Evolutionary conservation across 2,797 vertebrate genomes (phyloP), one percentile per base, ranked within the genome.

Genomic region (Odontamblyopus rebecca): DNA sequence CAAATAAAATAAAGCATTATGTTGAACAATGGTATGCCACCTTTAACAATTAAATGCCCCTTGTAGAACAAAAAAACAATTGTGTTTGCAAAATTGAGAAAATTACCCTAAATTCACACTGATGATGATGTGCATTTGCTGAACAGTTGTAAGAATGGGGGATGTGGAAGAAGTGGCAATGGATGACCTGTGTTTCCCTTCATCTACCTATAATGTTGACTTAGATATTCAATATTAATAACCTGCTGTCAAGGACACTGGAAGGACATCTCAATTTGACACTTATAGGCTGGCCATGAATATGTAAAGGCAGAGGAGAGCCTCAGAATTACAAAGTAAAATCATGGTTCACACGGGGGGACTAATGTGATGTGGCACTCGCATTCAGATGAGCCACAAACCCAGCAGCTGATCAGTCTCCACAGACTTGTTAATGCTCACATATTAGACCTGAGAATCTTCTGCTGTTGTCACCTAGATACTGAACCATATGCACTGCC

Each of bases 211-310:
- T 78, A 81, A 75, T 88, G 77, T 82, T 86, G 86, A 89, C 84
- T 89, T 84, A 76, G 64, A 77, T 89, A 85, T 89, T 91, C 89
- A 90, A 88, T 92, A 92, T 92, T 92, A 91, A 93, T 93, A 87
- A 88, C 81, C 87, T 68, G 68, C 89, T 89, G 85, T 92, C 90
- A 92, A 91, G 92, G 90, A 91, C 90, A 88, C 89, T 69, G 75
- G 75, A 89, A 93, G 91, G 90, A 91, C 91, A 81, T 87, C 86
- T 92, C 88, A 86, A 85, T 90, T 72, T 89, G 87, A 88, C 90
- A 92, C 85, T 83, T 88, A 82, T 84, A 86, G 87, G 81, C 78
- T 82, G 67, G 35, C 72, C 87, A 91, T 93, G 86, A 93, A 93
- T 93, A 93, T 93, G 89, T 87, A 92, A 86, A 80, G 81, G 83